Base-by-base conservation (phyloP, 2,888 invertebrate genomes). In the Mayetiola destructor region DNA sequence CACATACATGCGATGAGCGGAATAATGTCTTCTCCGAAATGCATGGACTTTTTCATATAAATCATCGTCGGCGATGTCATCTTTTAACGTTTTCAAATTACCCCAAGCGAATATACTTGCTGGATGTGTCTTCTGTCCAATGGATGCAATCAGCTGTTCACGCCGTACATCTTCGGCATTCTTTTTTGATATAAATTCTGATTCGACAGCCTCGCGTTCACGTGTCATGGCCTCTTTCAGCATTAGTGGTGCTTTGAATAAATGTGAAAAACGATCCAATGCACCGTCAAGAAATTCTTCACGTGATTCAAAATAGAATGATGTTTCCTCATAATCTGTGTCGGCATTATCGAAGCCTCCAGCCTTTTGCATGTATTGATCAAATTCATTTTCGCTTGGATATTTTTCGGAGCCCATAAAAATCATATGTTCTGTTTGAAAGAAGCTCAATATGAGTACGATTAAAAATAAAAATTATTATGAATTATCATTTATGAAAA, bases 361-460 rank as follows among this genome's bases (percentile, higher is more conserved):
- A 67, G 84, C 82, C 76, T 84, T 86, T 76, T 81, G 82, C 23
- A 89, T 79, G 63, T 84, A 88, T 1, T 84, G 75, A 72, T 89
- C 88, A 66, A 89, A 88, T 62, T 83, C 84, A 69, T 90, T 90
- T 73, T 93, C 92, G 67, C 80, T 77, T 9, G 86, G 89, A 69
- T 84, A 93, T 67, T 90, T 92, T 66, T 85, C 79, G 62, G 89
- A 91, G 32, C 93, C 94, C 92, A 93, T 93, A 67, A 92, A 94
- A 21, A 94, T 72, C 92, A 94, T 89, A 68, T 90, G 90, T 65
- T 90, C 90, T 3, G n/a, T 32, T 32, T 9, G n/a, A 16, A 14
- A 36, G 12, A 32, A 32, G 32, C 12, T 32, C 6, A 32, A 32
- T 32, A 32, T 32, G 32, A 6, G 12, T 32, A 6, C 32, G 36